Evolutionary conservation across 2,888 invertebrate species (phyloP).

Genomic region (Drosophila nigritarsus): DNA sequence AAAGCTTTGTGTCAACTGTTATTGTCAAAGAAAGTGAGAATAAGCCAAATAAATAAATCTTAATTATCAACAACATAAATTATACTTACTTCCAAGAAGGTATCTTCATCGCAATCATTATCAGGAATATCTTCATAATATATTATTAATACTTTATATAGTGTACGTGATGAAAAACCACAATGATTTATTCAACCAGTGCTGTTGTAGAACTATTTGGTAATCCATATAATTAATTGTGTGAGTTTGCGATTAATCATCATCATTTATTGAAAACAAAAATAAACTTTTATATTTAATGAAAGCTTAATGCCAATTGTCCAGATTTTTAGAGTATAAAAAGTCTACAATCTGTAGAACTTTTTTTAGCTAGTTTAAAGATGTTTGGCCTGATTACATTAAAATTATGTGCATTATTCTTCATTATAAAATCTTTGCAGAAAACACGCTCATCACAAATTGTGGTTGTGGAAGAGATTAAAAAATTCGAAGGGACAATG

Average conservation of each 20-base stretch:
- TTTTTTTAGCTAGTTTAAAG: not conserved
- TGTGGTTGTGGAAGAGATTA: not conserved
- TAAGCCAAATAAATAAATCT: not conserved
- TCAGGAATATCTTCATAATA: not conserved
- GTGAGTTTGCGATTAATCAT: not conserved
- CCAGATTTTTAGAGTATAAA: too few species aligned
- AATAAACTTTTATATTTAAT: too few species aligned
- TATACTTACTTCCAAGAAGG: not conserved
- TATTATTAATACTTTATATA: not conserved
- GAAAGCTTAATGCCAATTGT: too few species aligned
- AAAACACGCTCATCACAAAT: not conserved
- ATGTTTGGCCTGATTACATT: not conserved
- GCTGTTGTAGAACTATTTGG: not conserved
- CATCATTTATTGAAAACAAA: not conserved
- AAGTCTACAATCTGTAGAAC: too few species aligned
- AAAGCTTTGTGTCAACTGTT: slow-evolving; percentile 3
- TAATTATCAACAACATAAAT: not conserved
- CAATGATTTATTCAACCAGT: not conserved
- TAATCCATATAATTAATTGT: not conserved
- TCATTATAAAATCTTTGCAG: not conserved
- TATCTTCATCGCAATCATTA: not conserved
- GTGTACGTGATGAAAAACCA: not conserved
- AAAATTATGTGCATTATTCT: not conserved
- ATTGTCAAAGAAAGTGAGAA: not conserved
- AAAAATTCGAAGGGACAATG: too few species aligned